Evolutionary conservation across 2,113 vertebrate species (phyloP).

Genomic region (Atrichornis clamosus): DNA sequence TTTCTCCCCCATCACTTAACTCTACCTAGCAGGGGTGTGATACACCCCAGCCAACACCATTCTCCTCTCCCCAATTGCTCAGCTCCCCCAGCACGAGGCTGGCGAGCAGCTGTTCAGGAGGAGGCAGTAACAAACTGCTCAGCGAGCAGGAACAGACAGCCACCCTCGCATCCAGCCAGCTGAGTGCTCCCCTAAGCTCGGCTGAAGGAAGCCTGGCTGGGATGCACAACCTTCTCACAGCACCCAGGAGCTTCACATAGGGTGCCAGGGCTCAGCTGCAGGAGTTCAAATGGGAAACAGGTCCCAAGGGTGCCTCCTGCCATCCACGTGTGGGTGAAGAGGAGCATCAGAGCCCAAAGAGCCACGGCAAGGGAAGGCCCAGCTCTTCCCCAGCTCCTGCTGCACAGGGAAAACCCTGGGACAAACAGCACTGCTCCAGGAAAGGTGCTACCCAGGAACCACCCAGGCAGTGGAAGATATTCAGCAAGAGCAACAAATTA

Average conservation of each 20-base stretch:
- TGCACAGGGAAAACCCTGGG: too few relatives aligned
- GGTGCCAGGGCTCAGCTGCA: too few relatives aligned
- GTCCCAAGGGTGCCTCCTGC: not conserved
- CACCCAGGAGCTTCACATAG: rapidly evolving
- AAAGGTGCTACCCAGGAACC: not conserved
- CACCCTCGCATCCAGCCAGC: too few relatives aligned
- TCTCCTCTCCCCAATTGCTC: not conserved
- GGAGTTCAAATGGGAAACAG: rapidly evolving
- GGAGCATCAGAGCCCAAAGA: not conserved
- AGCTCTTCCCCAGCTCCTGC: not conserved
- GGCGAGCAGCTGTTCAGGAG: not conserved
- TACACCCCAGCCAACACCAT: not conserved
- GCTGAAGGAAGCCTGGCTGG: not conserved
- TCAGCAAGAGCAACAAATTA: not conserved
- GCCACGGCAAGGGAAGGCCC: not conserved
- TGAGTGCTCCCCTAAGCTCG: not conserved
- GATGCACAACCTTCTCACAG: not conserved
- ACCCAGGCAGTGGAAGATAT: rapidly evolving
- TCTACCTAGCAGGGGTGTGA: not conserved
- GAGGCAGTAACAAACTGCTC: not conserved
- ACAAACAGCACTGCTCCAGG: not conserved
- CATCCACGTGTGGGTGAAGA: not conserved
- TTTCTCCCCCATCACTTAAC: rapidly evolving
- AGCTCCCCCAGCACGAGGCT: not conserved
- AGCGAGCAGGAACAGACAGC: not conserved